Conservation (phyloP, 2,797 vertebrate species). For the Chelon labrosus region DNA sequence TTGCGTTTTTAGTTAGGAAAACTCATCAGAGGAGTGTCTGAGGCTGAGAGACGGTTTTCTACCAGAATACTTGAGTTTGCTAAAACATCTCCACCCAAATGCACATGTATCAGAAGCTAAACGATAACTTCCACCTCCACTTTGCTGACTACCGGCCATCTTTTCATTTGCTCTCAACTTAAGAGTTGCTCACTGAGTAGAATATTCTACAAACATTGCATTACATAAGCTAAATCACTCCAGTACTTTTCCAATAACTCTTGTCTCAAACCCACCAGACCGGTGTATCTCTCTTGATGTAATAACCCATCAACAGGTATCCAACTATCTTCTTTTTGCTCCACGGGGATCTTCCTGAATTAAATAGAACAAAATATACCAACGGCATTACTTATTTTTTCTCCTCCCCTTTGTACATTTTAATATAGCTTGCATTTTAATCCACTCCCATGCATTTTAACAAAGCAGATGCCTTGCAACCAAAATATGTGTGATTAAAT, state of each 20-base stretch:
- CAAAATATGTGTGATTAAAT: not conserved
- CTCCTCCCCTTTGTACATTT: too few species aligned
- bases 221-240: not conserved
- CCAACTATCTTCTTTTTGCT: not conserved
- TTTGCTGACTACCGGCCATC: not conserved
- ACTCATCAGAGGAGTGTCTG: not conserved
- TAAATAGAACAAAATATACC: too few species aligned
- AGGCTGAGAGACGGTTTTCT: not conserved
- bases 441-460: not conserved
- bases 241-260: not conserved
- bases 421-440: not conserved
- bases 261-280: not conserved
- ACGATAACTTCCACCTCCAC: too few species aligned
- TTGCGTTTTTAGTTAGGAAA: too few species aligned
- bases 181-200: not conserved
- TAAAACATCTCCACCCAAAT: not conserved
- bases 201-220: not conserved
- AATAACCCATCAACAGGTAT: not conserved
- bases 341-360: too few species aligned
- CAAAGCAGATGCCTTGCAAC: not conserved
- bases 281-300: not conserved
- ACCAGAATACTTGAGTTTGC: not conserved
- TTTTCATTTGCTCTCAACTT: not conserved
- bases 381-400: not conserved
- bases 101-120: too few species aligned